Evolutionary conservation across 1,140 invertebrate genomes (phyloP), one percentile per base, ranked within the genome.

Genomic region (Drosophila malerkotliana): DNA sequence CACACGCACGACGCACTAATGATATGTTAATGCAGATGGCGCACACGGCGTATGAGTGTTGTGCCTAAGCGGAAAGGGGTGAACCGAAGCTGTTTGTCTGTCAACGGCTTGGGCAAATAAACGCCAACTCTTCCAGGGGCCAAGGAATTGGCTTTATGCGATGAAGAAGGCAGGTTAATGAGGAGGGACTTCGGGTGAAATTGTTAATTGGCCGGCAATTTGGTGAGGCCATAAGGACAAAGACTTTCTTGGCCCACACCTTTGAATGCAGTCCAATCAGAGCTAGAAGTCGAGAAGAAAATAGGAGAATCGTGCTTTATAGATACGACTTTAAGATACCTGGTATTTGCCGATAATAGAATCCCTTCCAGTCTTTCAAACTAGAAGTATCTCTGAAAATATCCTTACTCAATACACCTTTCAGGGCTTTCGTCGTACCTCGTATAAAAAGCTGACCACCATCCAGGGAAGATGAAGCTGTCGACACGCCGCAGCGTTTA

Each of bases 1-100:
- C 77, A 72, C 76, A 69, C 76, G 56, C 60, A 58, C 59, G 32
- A 61, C 37, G 18, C 41, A 5, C 83, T 82, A 88, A 88, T 87
- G 82, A 88, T 88, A 88, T 88, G 82, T 82, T 88, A 88, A 88
- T 88, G 83, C 83, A 87, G 59, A 68, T 83, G 83, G 79, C 79
- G 71, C 79, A 88, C 82, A 68, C 14, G 72, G 82, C 82, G 82
- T 85, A 85, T 85, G 82, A 78, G 82, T 85, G 75, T 41, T 66
- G 51, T 15, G 32, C 9, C 21, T 44, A 21, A 47, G 12, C 21
- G 39, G 60, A 47, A 47, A 15, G 28, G 52, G 34, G 47, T 60
- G 59, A 62, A 55, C 60, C 59, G 52, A 66, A 76, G 83, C 82
- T 87, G 77, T 79, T 77, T 87, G 82, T 79, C 82, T 87, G 82